Conservation (phyloP, 2,113 vertebrate genomes). For the Riparia riparia region DNA sequence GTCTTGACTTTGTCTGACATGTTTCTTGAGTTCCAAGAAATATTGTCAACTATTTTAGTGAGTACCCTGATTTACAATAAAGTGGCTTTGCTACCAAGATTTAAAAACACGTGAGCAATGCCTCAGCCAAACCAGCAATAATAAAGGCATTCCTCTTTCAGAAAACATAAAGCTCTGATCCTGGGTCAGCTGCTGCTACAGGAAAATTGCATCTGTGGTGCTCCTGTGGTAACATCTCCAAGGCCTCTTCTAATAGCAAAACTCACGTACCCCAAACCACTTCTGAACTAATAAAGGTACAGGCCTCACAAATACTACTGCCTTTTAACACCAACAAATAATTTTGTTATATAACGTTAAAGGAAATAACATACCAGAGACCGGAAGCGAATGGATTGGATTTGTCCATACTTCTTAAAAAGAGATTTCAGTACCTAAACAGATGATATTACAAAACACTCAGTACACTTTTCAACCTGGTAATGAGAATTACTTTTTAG, state of each 20-base stretch:
- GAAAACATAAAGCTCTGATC: not conserved
- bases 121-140: not conserved
- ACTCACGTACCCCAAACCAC: not conserved
- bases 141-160: not conserved
- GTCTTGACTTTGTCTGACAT: not conserved
- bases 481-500: not conserved
- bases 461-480: not conserved
- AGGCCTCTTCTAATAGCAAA: not conserved
- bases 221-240: not conserved
- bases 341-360: not conserved
- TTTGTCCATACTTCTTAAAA: constrained; percentile 86
- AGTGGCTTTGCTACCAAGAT: not conserved
- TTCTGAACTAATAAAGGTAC: not conserved
- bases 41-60: not conserved
- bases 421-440: constrained; percentile 82
- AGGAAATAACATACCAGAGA: constrained; percentile 83
- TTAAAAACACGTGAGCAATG: not conserved
- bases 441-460: not conserved
- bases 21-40: not conserved
- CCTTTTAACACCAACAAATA: not conserved
- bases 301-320: not conserved
- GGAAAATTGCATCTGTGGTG: not conserved
- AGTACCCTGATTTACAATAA: not conserved
- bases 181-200: not conserved
- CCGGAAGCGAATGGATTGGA: constrained; percentile 91